Base-by-base conservation (phyloP, 2,797 vertebrate species). In the Hephaestus fuliginosus region DNA sequence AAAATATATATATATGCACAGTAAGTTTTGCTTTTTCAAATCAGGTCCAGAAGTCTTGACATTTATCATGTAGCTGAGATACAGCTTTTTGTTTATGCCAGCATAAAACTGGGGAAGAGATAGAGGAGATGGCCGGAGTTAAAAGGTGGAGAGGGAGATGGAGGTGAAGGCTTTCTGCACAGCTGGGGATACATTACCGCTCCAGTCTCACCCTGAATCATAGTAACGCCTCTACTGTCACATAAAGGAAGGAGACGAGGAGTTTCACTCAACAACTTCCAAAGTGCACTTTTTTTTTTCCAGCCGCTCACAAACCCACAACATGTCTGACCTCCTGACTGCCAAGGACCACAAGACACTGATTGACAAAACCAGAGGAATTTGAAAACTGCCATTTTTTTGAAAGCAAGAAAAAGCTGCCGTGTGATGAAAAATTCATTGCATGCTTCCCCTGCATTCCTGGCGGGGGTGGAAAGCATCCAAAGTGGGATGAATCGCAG, bases 261-360 rank as follows among this genome's bases (percentile, higher is more conserved):
- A 33, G 3, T 33, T 33, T 33, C 5, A 33, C 74, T 28, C 25
- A 75, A 73, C 55, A 56, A 76, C 51, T 66, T 80, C 41, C 36
- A 36, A 70, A 53, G 44, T 66, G 66, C 52, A 68, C 46, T 83
- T 78, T 75, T 67, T 83, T 78, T 75, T 67, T 86, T 74, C 79
- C 75, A 70, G 43, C 25, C 10, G 7, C 70, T 56, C 14, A 28
- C 7, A 57, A 58, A 65, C 25, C 53, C 48, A 12, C 22, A n/a
- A 15, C 58, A 78, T 73, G 62, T 70, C 71, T 76, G 70, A 86
- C 85, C 77, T 81, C 61, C 58, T 7, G 64, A 36, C 62, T 41
- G 55, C 66, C 61, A 20, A 62, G 81, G 33, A 52, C 72, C 78
- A 76, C 71, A 76, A 51, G 62, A 49, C 82, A 75, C 58, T 56